Evolutionary conservation across 1,140 invertebrate genomes (phyloP), one percentile per base, ranked within the genome.

Genomic region (Lutraria rhynchaena): DNA sequence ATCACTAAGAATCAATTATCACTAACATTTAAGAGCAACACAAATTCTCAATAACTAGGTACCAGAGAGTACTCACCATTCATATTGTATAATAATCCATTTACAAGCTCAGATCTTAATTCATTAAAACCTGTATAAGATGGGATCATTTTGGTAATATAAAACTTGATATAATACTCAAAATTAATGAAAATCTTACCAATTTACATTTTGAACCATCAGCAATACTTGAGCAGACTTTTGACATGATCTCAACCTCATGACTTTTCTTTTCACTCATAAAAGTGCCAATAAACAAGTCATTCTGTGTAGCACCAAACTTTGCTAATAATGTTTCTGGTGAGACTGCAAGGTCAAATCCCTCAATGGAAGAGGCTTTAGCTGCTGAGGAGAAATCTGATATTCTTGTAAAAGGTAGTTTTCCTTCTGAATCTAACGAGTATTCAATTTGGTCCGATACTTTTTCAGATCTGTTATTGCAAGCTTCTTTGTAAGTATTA

Each of bases 241-340:
- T 88, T 81, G 93, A 93, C 87, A 95, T 93, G 33, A 92, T 86
- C 87, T 94, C 92, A 44, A 97, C 96, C 93, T 98, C 96, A 90
- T 97, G 96, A 71, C 93, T 94, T 87, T 98, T 98, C 90, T 97
- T 97, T 35, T 93, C 90, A 19, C 93, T 95, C 95, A 96, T 96
- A 89, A 96, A 96, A 83, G 94, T 51, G n/a, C 55, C 55, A 67
- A 77, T 44, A 81, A 83, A 77, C 31, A 37, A 31, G 1, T 37
- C 22, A 41, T 77, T 29, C 11, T 49, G 17, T 5, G 27, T 13
- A 35, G 3, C 24, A 58, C 22, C 33, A 17, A 77, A 27, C 9
- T 37, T 24, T 33, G 9, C 13, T 3, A 75, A 5, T 13, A 83
- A n/a, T 49, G 61, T 58, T 13, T 67, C 44, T 31, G 27, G 4